Percentiles rank a stretch among this genome's conserved stretches.
These are phyloP conservation scores for Saxidomus purpurata DNA, from an alignment of 1,140 invertebrate genomes.

Conservation along the genomic window DNA sequence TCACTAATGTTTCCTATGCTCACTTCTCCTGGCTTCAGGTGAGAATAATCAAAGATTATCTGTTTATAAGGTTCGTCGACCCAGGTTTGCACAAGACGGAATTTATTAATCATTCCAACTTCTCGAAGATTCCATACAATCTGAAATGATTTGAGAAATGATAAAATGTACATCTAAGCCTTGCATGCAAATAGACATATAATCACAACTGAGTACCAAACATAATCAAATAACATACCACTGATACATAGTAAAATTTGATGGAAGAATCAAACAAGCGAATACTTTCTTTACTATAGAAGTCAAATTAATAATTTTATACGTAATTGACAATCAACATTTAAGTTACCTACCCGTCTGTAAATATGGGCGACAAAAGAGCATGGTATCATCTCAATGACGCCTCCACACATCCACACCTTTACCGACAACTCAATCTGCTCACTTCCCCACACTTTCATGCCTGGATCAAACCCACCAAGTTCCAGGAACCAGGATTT, in stretches of 20 bases:
- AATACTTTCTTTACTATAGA: no score
- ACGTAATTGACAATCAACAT: no score
- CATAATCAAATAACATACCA: no score
- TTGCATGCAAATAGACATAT: no score
- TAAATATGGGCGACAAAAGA: slow-evolving; percentile 44
- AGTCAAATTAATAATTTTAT: no score
- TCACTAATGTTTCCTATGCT: slow-evolving; percentile 9
- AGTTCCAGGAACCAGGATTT: slow-evolving; percentile 88
- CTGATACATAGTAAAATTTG: no score
- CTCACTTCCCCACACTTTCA: slow-evolving; percentile 99
- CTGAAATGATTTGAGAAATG: no score
- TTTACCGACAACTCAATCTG: slow-evolving; percentile 99
- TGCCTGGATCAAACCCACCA: slow-evolving; percentile 97
- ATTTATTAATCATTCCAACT: slow-evolving; percentile 23
- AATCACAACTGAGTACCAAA: no score
- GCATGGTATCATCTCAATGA: slow-evolving; percentile 48
- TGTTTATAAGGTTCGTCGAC: slow-evolving; percentile 52
- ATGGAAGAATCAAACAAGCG: no score
- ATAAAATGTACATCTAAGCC: no score
- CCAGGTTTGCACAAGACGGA: slow-evolving; percentile 46
- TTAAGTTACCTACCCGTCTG: slow-evolving; percentile 44
- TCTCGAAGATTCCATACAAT: slow-evolving; percentile 34
- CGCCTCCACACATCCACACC: slow-evolving; percentile 84
- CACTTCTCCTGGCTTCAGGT: background rate
- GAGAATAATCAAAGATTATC: slow-evolving; percentile 36